Evolutionary conservation across 2,797 vertebrate genomes (phyloP), one percentile per base, ranked within the genome.

Genomic region (Trichosurus vulpecula): DNA sequence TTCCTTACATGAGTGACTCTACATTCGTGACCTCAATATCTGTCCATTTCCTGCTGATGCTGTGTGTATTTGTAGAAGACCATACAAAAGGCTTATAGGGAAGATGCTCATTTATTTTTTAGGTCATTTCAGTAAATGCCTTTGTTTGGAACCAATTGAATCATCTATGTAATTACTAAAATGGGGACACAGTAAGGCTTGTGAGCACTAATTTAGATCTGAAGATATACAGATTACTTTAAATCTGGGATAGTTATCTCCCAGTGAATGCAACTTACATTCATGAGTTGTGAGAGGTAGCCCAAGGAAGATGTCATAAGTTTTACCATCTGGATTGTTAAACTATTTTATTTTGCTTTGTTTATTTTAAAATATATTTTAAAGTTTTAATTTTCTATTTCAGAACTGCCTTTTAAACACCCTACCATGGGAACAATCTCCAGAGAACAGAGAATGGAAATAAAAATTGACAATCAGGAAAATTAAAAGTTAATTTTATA

Each of bases 341-440:
- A 47, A 47, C 22, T 81, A 27, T 47, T 47, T 47, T 81, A 47
- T 81, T 81, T 81, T 81, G 74, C 27, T 81, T 81, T 41, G 6
- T 41, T 41, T 47, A 81, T 81, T 81, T 74, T 81, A 9, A 47
- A 25, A 47, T 61, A 81, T 10, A 47, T 25, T 25, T 41, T 81
- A 47, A 47, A 47, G 74, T 25, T 81, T 81, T 47, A 74, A 95
- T 96, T 95, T 98, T 81, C 93, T 58, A 25, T 0, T 54, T 95
- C 53, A 96, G 95, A 96, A 96, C 97, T 96, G 92, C 57, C 96
- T 97, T 89, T 92, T 97, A 97, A 97, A 97, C 98, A 98, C 96
- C 94, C 22, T 27, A 47, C 41, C 41, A 97, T 96, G 31, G 29
- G 41, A 54, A 35, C 52, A 53, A 92, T 52, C 94, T 53, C 47